phyloP scores from a whole-genome alignment of 2,888 invertebrate species.

The Antitype chi region DNA sequence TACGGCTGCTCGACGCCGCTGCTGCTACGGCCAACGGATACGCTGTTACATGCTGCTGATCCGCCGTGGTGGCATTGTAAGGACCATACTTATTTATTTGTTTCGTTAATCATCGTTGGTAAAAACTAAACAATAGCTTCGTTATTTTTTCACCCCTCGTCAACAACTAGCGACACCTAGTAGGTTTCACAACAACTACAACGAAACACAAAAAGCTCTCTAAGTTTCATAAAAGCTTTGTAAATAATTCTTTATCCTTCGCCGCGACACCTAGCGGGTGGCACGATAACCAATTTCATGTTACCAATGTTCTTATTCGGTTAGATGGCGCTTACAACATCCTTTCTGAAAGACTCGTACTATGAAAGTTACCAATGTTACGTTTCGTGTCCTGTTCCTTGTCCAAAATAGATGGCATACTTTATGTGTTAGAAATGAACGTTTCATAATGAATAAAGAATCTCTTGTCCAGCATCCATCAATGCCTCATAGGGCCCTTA shows the following conservation, averaged over 20 bases:
- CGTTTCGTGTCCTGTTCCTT: background rate
- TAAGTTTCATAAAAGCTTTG: background rate
- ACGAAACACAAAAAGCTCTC: background rate
- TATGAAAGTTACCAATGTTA: background rate
- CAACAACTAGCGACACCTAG: constrained; percentile 24
- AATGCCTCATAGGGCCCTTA: too few relatives aligned
- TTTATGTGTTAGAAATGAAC: background rate
- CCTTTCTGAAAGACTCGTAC: too few relatives aligned
- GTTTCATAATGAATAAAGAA: background rate
- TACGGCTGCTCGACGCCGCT: constrained; percentile 85
- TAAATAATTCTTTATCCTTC: background rate
- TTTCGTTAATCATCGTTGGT: too few relatives aligned
- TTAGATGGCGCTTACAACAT: constrained; percentile 14
- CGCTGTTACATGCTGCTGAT: constrained; percentile 78
- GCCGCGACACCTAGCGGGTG: constrained; percentile 29
- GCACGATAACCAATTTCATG: background rate
- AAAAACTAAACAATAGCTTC: background rate
- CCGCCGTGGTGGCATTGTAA: constrained; percentile 87
- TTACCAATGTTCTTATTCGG: background rate
- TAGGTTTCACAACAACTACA: background rate
- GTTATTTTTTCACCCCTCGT: background rate
- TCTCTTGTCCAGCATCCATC: background rate
- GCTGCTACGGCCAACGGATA: constrained; percentile 83
- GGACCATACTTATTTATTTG: constrained; percentile 55
- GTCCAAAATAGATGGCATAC: background rate